A percentile compares a stretch with the other conserved stretches of the same genome.
These are phyloP conservation scores for Coracias cyanogaster DNA, from an alignment of 2,797 vertebrate genomes.

Conservation along the genomic window DNA sequence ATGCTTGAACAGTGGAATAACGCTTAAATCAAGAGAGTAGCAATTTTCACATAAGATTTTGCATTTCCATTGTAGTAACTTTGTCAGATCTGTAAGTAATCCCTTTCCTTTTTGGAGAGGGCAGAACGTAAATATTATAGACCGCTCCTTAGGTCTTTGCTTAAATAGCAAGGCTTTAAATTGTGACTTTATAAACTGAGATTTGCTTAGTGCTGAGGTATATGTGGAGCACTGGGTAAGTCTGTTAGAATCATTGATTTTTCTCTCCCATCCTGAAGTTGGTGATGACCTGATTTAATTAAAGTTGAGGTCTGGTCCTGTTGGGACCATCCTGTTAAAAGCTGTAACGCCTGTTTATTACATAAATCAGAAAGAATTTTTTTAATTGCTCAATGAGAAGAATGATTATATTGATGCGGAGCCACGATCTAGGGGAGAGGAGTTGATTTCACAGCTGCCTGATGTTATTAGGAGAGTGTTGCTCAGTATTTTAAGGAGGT, in stretches of 20 bases:
- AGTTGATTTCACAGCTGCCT: not conserved
- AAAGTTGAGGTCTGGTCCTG: not conserved
- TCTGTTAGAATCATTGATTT: not conserved
- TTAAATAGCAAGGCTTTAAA: not conserved
- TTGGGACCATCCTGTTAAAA: not conserved
- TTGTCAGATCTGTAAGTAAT: not conserved
- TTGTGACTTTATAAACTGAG: not conserved
- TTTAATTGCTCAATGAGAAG: not conserved
- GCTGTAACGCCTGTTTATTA: not conserved
- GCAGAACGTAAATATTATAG: not conserved
- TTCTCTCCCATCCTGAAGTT: not conserved
- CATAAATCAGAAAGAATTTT: not conserved
- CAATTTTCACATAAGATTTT: not conserved
- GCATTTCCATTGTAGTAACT: not conserved
- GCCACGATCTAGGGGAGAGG: not conserved
- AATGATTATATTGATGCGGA: not conserved
- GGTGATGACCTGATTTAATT: not conserved
- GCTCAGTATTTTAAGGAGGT: not conserved
- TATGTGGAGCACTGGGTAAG: not conserved
- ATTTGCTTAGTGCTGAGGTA: rapidly evolving
- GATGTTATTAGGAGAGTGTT: not conserved
- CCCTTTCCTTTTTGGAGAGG: not conserved
- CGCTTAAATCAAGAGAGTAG: not conserved
- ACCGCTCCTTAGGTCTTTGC: not conserved
- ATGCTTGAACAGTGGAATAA: not conserved